phyloP scores from a whole-genome alignment of 2,797 vertebrate species.

The Channallabes apus region DNA sequence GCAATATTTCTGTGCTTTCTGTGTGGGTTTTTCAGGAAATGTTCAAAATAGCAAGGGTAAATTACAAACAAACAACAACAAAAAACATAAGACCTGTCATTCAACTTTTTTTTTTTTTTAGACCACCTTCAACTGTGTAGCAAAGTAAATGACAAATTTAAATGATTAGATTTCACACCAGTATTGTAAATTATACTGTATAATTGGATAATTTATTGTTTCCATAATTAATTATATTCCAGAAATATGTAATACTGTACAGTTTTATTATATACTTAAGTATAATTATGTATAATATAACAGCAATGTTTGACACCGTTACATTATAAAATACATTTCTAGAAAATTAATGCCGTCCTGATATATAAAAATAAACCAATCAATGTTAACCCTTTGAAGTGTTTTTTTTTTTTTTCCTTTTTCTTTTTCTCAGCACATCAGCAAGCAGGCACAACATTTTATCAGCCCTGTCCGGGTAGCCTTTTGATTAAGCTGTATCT shows the following conservation, averaged over 20 bases:
- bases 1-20: not conserved
- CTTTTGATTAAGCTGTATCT: constrained; percentile 14
- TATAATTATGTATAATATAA: not conserved
- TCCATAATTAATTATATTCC: not conserved
- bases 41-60: not conserved
- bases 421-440: not conserved
- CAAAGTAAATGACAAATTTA: not conserved
- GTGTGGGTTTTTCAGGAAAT: not conserved
- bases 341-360: not conserved
- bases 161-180: not conserved
- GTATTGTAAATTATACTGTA: not conserved
- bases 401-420: not conserved
- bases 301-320: not conserved
- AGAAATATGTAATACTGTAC: too few relatives aligned
- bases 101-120: not conserved
- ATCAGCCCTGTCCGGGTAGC: not conserved
- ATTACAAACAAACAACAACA: not conserved
- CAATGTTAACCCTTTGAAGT: not conserved
- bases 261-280: not conserved
- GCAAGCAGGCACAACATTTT: not conserved
- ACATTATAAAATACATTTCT: not conserved
- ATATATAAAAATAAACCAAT: not conserved
- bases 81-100: not conserved
- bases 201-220: too few relatives aligned
- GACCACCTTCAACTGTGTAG: not conserved